These are phyloP conservation scores for Buathra laborator DNA, from an alignment of 2,888 invertebrate species.

Conservation along the genomic window DNA sequence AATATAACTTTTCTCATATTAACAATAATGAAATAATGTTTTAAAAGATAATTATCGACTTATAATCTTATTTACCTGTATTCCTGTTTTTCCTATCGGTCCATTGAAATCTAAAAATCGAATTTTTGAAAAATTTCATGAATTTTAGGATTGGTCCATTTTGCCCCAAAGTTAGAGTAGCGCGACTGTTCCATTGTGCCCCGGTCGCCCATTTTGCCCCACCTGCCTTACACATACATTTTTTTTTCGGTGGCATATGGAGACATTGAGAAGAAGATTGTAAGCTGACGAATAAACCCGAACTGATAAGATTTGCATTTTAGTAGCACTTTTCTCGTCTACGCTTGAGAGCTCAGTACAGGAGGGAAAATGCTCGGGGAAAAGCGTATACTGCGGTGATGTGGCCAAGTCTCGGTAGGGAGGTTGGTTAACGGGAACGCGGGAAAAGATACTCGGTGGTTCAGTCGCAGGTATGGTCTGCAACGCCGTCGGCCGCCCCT, in stretches of 20 bases:
- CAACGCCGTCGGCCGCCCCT: constrained; percentile 75
- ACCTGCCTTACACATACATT: no score
- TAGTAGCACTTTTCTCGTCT: constrained; percentile 77
- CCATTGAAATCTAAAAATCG: no score
- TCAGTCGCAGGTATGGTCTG: constrained; percentile 16
- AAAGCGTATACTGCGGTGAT: neutral
- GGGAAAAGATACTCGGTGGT: constrained; percentile 29
- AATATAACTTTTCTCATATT: no score
- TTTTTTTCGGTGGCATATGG: neutral
- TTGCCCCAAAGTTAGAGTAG: no score
- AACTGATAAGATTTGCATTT: constrained; percentile 79
- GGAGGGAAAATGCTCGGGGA: constrained; percentile 4
- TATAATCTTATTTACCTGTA: no score
- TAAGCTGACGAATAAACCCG: constrained; percentile 54
- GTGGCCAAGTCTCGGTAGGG: constrained; percentile 25
- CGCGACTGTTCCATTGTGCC: no score
- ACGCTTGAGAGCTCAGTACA: constrained; percentile 52
- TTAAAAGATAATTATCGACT: no score
- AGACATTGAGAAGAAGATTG: neutral
- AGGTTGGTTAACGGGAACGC: constrained; percentile 9
- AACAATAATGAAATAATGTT: no score
- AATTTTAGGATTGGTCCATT: no score
- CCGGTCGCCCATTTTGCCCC: no score
- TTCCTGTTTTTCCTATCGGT: no score
- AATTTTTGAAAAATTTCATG: no score